These are phyloP conservation scores for Tupiocoris notatus DNA, from an alignment of 2,888 invertebrate genomes.

Conservation along the genomic window DNA sequence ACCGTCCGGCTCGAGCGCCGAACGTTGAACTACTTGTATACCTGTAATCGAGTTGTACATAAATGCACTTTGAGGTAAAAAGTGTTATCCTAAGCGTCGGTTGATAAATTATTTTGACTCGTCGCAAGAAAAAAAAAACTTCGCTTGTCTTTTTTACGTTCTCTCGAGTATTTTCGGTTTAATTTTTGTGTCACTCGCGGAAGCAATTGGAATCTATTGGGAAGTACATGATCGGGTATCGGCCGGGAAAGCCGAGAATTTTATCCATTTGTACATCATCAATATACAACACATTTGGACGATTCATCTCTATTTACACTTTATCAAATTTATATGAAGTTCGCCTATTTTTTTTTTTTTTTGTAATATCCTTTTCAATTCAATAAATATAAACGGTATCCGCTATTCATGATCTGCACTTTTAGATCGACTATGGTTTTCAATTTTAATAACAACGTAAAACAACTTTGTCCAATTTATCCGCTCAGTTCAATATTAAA, in stretches of 20 bases:
- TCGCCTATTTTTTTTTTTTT: slow-evolving; percentile 38
- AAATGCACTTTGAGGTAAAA: slow-evolving; percentile 48
- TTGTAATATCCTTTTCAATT: slow-evolving; percentile 2
- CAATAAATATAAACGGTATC: slow-evolving; percentile 30
- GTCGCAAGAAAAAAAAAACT: too few relatives aligned
- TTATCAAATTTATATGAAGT: slow-evolving; percentile 41
- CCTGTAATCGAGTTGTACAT: slow-evolving; percentile 47
- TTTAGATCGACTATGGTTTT: slow-evolving; percentile 42
- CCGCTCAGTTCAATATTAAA: slow-evolving; percentile 36
- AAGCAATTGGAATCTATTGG: neutral
- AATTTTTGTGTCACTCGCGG: neutral
- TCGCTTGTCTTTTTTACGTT: too few relatives aligned
- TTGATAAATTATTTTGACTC: slow-evolving; percentile 5
- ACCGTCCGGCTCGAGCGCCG: slow-evolving; percentile 12
- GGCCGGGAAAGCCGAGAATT: neutral
- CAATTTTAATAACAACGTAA: slow-evolving; percentile 39
- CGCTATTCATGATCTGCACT: slow-evolving; percentile 40
- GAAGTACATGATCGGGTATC: slow-evolving; percentile 11
- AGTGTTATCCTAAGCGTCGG: slow-evolving; percentile 9
- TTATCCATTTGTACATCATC: slow-evolving; percentile 6
- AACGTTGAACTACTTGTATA: slow-evolving; percentile 39
- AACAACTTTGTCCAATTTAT: neutral
- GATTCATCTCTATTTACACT: slow-evolving; percentile 46
- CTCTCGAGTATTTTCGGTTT: too few relatives aligned
- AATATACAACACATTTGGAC: slow-evolving; percentile 44